Conservation (phyloP, 2,888 invertebrate genomes). For the Xestia ashworthii region DNA sequence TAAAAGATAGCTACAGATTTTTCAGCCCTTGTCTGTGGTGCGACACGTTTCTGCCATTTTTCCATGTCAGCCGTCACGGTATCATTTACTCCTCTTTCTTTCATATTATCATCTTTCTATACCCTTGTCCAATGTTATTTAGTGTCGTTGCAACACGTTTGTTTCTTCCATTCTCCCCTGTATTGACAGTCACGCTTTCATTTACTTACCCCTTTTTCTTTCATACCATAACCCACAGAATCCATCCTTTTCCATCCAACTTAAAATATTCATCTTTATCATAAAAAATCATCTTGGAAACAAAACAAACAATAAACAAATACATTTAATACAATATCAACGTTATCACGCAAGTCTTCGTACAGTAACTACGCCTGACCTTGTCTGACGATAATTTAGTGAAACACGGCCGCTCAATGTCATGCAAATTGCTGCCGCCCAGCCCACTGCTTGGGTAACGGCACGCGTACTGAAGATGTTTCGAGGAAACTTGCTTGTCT, state of each 20-base stretch:
- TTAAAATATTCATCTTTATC: background rate
- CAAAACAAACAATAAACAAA: conserved; percentile 54
- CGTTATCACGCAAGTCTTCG: conserved; percentile 44
- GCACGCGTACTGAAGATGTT: conserved; percentile 44
- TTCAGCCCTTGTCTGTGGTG: background rate
- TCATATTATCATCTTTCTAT: background rate
- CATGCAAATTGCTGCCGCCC: conserved; percentile 61
- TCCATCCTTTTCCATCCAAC: background rate
- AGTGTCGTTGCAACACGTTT: background rate
- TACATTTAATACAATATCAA: conserved; percentile 44
- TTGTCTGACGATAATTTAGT: conserved; percentile 68
- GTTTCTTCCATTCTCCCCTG: background rate
- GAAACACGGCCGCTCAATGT: conserved; percentile 67
- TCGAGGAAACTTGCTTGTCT: conserved; percentile 13
- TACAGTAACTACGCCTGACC: conserved; percentile 50
- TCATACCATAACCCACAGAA: background rate
- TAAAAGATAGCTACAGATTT: background rate
- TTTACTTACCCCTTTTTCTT: background rate
- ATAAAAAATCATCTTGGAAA: conserved; percentile 20
- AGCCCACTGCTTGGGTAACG: conserved; percentile 62
- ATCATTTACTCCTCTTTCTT: background rate
- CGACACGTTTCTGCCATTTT: background rate
- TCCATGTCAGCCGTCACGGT: background rate
- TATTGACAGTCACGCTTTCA: background rate
- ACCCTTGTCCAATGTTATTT: background rate